Percentiles rank a stretch among this genome's conserved stretches.
Evolutionary conservation across 2,888 invertebrate species (phyloP).

Genomic region (Stenodema calcarata): DNA sequence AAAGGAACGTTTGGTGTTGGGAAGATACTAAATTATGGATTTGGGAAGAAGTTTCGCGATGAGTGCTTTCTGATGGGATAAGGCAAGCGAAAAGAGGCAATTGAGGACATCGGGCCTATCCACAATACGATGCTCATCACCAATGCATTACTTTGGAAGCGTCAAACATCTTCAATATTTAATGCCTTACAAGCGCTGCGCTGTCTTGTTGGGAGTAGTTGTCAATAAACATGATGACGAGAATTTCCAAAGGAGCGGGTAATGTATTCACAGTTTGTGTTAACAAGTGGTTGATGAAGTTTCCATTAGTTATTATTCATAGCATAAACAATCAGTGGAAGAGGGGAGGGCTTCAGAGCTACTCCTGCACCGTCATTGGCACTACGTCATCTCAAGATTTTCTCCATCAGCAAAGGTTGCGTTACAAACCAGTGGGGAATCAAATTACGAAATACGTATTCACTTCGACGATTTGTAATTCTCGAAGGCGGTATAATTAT

Average conservation of each 20-base stretch:
- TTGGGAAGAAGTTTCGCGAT: no score
- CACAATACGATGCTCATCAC: conserved; percentile 4
- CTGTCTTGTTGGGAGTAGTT: conserved; percentile 8
- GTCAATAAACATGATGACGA: conserved; percentile 43
- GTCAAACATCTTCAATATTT: conserved; percentile 28
- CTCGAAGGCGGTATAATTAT: no score
- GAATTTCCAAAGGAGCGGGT: conserved; percentile 13
- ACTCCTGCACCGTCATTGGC: neutral
- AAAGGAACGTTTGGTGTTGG: no score
- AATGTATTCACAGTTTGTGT: conserved; percentile 45
- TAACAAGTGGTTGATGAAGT: conserved; percentile 48
- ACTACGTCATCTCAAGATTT: neutral
- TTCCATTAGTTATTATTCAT: conserved; percentile 48
- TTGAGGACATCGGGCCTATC: neutral
- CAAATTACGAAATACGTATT: no score
- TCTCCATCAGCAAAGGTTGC: neutral
- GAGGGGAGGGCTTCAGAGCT: neutral
- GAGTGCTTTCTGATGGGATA: no score
- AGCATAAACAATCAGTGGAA: conserved; percentile 37
- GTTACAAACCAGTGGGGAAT: no score
- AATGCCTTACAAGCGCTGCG: neutral
- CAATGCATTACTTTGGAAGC: conserved; percentile 29
- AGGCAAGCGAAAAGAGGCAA: neutral
- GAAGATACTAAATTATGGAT: no score
- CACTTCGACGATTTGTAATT: no score